These are phyloP conservation scores for Silurus asotus DNA, from an alignment of 2,113 vertebrate genomes.

Conservation along the genomic window DNA sequence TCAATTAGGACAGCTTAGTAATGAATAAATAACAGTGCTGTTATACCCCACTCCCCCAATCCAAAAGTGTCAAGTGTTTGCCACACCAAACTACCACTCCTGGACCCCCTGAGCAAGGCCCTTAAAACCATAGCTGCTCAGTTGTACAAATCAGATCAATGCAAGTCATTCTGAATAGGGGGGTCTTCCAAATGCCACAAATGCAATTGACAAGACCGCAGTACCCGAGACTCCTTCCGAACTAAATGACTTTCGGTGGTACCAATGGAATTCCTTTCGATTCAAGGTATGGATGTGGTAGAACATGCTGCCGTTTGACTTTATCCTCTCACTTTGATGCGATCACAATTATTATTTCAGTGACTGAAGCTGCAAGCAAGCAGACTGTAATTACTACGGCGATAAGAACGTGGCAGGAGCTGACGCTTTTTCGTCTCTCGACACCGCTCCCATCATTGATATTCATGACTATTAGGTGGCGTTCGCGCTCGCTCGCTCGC, in stretches of 20 bases:
- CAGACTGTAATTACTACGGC: constrained; percentile 36
- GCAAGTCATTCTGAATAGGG: too few species aligned
- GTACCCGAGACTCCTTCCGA: too few species aligned
- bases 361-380: constrained; percentile 26
- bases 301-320: neutral
- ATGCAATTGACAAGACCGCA: too few species aligned
- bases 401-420: constrained; percentile 41
- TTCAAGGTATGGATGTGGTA: neutral
- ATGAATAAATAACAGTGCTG: constrained; percentile 38
- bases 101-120: too few species aligned
- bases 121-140: too few species aligned
- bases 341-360: constrained; percentile 24
- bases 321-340: neutral
- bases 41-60: too few species aligned
- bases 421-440: constrained; percentile 35
- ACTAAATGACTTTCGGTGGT: neutral
- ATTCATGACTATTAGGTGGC: constrained; percentile 58
- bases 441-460: constrained; percentile 45
- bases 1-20: constrained; percentile 44
- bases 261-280: neutral
- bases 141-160: too few species aligned
- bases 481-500: constrained; percentile 60
- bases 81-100: too few species aligned
- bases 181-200: too few species aligned
- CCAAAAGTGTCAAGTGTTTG: too few species aligned